Conservation (phyloP, 2,797 vertebrate species). For the Otolemur crassicaudatus region DNA sequence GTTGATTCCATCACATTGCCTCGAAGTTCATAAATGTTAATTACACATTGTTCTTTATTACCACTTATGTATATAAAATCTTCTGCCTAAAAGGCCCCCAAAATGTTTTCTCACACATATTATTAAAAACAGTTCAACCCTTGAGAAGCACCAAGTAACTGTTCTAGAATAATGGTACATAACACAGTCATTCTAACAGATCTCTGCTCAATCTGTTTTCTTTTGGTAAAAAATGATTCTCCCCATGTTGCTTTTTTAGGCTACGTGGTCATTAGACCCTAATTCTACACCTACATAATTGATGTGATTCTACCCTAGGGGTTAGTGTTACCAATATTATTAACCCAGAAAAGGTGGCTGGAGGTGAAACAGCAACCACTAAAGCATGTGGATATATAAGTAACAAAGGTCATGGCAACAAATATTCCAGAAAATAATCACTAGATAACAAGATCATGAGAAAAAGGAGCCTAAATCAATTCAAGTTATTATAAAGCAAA, state of each 20-base stretch:
- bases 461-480: conserved; percentile 6
- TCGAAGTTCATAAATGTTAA: conserved; percentile 21
- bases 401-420: conserved; percentile 20
- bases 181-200: not conserved
- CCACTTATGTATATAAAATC: conserved; percentile 26
- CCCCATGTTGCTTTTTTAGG: not conserved
- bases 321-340: not conserved
- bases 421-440: conserved; percentile 27
- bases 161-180: not conserved
- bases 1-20: not conserved
- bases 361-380: not conserved
- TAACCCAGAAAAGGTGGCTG: not conserved
- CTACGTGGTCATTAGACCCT: not conserved
- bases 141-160: not conserved
- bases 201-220: not conserved
- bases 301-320: not conserved
- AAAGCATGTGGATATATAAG: not conserved
- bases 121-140: conserved; percentile 26
- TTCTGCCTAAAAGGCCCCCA: conserved; percentile 33
- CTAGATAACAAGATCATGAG: not conserved
- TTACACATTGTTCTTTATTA: not conserved
- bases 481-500: not conserved
- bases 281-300: not conserved
- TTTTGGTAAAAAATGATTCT: conserved; percentile 44
- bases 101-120: conserved; percentile 56